phyloP scores from a whole-genome alignment of 2,113 vertebrate genomes.

The Probosciger aterrimus region DNA sequence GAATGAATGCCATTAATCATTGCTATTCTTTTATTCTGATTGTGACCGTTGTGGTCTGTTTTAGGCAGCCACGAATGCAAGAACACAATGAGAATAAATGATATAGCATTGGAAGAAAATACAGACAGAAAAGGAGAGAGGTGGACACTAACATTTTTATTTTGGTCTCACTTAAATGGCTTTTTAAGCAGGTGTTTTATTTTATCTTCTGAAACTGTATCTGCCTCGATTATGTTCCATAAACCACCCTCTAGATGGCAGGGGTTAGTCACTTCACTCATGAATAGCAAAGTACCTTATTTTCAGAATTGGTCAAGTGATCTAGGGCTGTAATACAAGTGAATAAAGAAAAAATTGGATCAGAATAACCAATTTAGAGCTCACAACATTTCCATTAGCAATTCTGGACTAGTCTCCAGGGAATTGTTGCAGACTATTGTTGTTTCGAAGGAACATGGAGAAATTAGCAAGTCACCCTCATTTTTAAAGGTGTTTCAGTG shows the following conservation, averaged over 20 bases:
- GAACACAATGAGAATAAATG: not conserved
- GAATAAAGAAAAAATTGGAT: not conserved
- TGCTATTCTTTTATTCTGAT: not conserved
- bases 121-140: not conserved
- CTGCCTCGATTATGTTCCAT: not conserved
- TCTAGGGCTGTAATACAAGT: not conserved
- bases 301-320: not conserved
- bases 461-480: not conserved
- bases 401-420: not conserved
- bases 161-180: not conserved
- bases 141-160: not conserved
- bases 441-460: not conserved
- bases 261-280: not conserved
- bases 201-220: not conserved
- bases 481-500: not conserved
- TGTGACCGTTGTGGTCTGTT: not conserved
- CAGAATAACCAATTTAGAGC: not conserved
- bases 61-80: not conserved
- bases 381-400: not conserved
- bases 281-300: not conserved
- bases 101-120: not conserved
- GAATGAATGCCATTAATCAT: not conserved
- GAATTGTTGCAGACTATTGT: not conserved
- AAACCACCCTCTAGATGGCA: constrained; percentile 44
- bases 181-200: not conserved